Conservation (phyloP, 1,140 invertebrate genomes). For the Tetramorium alpestre region DNA sequence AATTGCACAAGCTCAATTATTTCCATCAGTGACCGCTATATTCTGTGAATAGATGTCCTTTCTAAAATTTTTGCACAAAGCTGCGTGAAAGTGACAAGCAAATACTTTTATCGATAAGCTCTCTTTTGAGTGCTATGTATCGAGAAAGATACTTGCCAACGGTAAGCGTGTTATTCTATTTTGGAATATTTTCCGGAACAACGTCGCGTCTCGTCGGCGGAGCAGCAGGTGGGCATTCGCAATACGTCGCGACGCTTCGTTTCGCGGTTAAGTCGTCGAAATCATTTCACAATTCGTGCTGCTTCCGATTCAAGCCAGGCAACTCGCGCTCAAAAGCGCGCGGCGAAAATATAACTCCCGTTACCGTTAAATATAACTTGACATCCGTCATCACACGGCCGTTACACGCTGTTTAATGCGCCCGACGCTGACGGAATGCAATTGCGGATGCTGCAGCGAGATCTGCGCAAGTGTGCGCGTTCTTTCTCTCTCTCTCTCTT, state of each 20-base stretch:
- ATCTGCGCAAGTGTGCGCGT: not conserved
- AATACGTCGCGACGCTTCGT: constrained; percentile 22
- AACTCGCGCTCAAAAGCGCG: not conserved
- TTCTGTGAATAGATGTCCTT: not conserved
- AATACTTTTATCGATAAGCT: not conserved
- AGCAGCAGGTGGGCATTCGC: constrained; percentile 50
- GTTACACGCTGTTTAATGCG: constrained; percentile 55
- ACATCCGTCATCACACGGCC: constrained; percentile 51
- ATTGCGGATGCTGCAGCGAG: constrained; percentile 9
- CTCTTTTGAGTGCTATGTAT: too few relatives aligned
- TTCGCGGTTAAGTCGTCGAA: constrained; percentile 41
- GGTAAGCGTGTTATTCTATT: constrained; percentile 19
- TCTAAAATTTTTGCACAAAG: not conserved
- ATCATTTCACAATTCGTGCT: constrained; percentile 43
- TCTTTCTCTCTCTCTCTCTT: not conserved
- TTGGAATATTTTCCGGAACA: not conserved
- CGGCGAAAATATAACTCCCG: constrained; percentile 56
- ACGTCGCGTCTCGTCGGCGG: not conserved
- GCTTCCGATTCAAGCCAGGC: constrained; percentile 40
- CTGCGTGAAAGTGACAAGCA: not conserved
- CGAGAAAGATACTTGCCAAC: not conserved
- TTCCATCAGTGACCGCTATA: not conserved
- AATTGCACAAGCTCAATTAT: not conserved
- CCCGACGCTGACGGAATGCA: constrained; percentile 36
- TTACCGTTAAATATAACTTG: constrained; percentile 60